phyloP scores from a whole-genome alignment of 2,113 vertebrate genomes.

The Girardinichthys multiradiatus region DNA sequence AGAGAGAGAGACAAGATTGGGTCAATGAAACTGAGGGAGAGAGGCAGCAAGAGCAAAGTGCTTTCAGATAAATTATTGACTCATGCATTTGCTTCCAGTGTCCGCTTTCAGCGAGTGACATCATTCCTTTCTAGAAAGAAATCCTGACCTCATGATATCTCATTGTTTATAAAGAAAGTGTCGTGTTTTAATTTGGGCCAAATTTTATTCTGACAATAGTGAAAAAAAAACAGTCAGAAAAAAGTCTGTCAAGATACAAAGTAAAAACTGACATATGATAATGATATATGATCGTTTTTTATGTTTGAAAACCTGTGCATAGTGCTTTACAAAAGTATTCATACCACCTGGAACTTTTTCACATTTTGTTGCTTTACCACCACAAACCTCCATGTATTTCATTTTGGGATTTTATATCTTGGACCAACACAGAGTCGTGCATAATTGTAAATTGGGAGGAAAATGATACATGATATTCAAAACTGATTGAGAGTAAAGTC shows the following conservation, averaged over 20 bases:
- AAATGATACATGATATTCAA: too few relatives aligned
- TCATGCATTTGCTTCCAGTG: constrained; percentile 53
- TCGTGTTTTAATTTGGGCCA: not conserved
- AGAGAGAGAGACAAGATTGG: constrained; percentile 11
- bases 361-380: not conserved
- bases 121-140: constrained; percentile 68
- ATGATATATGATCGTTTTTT: too few relatives aligned
- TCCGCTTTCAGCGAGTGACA: constrained; percentile 70
- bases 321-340: not conserved
- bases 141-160: constrained; percentile 62
- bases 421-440: too few relatives aligned
- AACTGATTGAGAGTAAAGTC: too few relatives aligned
- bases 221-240: not conserved
- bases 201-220: not conserved
- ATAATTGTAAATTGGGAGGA: too few relatives aligned
- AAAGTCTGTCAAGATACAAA: not conserved
- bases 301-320: too few relatives aligned
- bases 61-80: constrained; percentile 79
- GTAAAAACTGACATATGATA: not conserved
- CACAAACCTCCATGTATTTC: not conserved
- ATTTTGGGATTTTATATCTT: too few relatives aligned
- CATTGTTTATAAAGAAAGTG: constrained; percentile 29
- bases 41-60: constrained; percentile 64
- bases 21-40: constrained; percentile 47
- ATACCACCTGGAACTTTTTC: not conserved